Conservation (phyloP, 2,113 vertebrate genomes). For the Sphaerodactylus townsendi region DNA sequence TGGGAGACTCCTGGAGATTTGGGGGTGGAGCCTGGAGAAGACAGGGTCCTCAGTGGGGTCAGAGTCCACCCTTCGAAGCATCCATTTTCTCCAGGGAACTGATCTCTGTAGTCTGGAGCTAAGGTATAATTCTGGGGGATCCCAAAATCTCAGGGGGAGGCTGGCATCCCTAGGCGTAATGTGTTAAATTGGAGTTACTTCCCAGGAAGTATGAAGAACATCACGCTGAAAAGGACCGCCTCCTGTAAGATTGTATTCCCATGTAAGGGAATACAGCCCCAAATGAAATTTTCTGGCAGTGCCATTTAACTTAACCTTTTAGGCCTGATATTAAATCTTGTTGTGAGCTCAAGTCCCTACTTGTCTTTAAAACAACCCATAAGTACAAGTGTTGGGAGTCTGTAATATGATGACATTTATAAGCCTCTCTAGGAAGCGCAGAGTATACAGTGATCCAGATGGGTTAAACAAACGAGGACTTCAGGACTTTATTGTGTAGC, state of each 20-base stretch:
- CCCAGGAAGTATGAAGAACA: neutral
- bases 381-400: neutral
- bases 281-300: neutral
- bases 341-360: neutral
- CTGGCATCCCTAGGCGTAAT: too few relatives aligned
- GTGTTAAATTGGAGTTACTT: neutral
- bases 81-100: too few relatives aligned
- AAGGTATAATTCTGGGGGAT: too few relatives aligned
- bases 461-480: neutral
- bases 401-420: conserved; percentile 3
- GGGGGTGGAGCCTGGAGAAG: too few relatives aligned
- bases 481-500: neutral
- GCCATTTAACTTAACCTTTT: neutral
- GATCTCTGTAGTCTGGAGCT: too few relatives aligned
- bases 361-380: neutral
- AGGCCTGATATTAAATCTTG: neutral
- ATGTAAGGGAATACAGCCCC: neutral
- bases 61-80: too few relatives aligned
- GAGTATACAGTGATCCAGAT: neutral
- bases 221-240: neutral
- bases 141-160: too few relatives aligned
- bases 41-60: too few relatives aligned
- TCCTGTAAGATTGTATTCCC: neutral
- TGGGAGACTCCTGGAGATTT: too few relatives aligned
- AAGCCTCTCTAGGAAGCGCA: neutral